A percentile compares a stretch with the other conserved stretches of the same genome.
These are phyloP conservation scores for Eurystomus glaucurus DNA, from an alignment of 2,797 vertebrate species.

Conservation along the genomic window DNA sequence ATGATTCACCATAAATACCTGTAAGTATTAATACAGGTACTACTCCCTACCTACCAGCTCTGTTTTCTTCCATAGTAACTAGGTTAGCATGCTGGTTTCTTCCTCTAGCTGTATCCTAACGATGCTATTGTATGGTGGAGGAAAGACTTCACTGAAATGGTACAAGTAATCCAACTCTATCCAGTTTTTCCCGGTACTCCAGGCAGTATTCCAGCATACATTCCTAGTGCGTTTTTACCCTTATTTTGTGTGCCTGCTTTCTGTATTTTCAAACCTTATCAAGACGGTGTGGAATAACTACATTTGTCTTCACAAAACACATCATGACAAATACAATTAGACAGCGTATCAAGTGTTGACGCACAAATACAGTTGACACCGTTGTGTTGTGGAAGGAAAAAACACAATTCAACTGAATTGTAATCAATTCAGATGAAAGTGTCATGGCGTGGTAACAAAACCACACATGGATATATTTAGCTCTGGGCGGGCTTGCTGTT, in stretches of 20 bases:
- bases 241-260: background rate
- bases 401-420: slow-evolving; percentile 15
- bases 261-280: background rate
- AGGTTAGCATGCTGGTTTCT: rapidly evolving
- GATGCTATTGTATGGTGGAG: background rate
- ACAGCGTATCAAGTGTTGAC: slow-evolving; percentile 8
- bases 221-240: background rate
- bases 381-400: slow-evolving; percentile 42
- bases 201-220: background rate
- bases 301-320: background rate
- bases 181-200: background rate
- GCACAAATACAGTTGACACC: slow-evolving; percentile 32
- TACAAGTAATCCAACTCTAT: background rate
- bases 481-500: background rate
- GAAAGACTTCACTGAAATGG: background rate
- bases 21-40: background rate
- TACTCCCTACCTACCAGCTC: background rate
- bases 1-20: background rate
- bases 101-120: background rate
- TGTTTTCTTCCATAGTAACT: background rate
- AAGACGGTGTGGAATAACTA: background rate
- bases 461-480: slow-evolving; percentile 12
- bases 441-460: slow-evolving; percentile 9
- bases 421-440: background rate
- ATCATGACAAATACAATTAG: background rate